Evolutionary conservation across 2,888 invertebrate genomes (phyloP), one percentile per base, ranked within the genome.

Genomic region (Ectemnius continuus): DNA sequence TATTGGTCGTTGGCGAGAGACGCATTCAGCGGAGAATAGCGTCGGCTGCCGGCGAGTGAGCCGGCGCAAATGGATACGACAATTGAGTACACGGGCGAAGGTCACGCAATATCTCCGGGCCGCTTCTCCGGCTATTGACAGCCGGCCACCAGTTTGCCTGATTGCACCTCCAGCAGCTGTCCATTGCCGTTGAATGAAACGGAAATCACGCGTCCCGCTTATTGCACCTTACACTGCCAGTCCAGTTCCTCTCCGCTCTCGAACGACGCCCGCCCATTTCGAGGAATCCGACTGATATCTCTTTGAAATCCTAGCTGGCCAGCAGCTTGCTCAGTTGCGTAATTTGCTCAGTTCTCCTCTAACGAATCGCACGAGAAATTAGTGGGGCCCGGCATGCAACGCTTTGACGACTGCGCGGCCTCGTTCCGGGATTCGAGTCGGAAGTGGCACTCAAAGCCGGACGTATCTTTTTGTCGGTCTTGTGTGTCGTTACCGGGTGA

Each of bases 81-180:
- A 72, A 78, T 75, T 57, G 73, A 65, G 65, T 58, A 46, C 58
- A 13, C 66, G 62, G 52, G 56, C 64, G 69, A 80, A 82, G 79
- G 77, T 81, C 76, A 75, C 78, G 80, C 81, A 64, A 72, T 81
- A 73, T 81, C 68, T 74, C 57, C 70, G 36, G 18, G 67, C 56
- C 67, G 69, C 28, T 67, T 58, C 74, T 46, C n/a, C 52, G 61
- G 16, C 78, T 67, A 73, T 79, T 69, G 69, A 76, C 46, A 57
- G 59, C 36, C 8, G 11, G 59, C 36, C 58, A 13, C 6, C 72
- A 48, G 66, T 70, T 74, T 66, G 76, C 71, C 46, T 69, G 73
- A 73, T 78, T 70, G 76, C 76, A 64, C 70, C 63, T 61, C 60
- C 63, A 46, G 57, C 60, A 23, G 2, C 45, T 14, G 52, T 57